Base-by-base conservation (phyloP, 2,113 vertebrate genomes). In the Phalacrocorax pelagicus region DNA sequence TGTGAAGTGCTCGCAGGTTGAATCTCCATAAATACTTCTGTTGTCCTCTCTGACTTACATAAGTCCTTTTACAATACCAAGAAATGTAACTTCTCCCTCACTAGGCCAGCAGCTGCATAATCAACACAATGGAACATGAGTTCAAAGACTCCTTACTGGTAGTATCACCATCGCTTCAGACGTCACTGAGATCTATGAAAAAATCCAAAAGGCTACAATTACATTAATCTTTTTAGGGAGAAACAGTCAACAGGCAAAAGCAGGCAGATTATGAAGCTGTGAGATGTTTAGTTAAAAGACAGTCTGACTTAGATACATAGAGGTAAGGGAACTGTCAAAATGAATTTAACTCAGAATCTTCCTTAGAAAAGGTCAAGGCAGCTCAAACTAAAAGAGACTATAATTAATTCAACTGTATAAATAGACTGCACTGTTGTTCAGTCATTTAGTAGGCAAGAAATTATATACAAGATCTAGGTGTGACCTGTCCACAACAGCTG, bases 101-200 rank as follows among this genome's bases (percentile, higher is more conserved):
- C 20, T 61, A 24, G 19, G 15, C 40, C 40, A 27, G 18, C 5
- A 66, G 30, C 18, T 71, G 20, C 27, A 26, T 29, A 52, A 69
- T 42, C 40, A 66, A 73, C 17, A 65, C 5, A 11, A 11, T 0
- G 0, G 21, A 47, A 47, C 4, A 8, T 17, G 17, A 77, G 7
- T 69, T 75, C 36, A 67, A 66, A 81, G 11, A 70, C 40, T 52
- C 18, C 34, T 61, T 0, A 0, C 11, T 65, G 44, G 9, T 36
- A 55, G 6, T 15, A 47, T 32, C 24, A 30, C 1, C 12, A 65
- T 69, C 3, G 2, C 47, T 67, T 72, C 49, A 59, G 22, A 66
- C 0, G 12, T 38, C 49, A 49, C 46, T n/a, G 61, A 66, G 24
- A 86, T 10, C 34, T 62, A 29, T 30, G 29, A 52, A 70, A 70